Percentiles rank a stretch among this genome's conserved stretches.
phyloP scores from a whole-genome alignment of 2,888 invertebrate species.

The Marronus borbonicus region DNA sequence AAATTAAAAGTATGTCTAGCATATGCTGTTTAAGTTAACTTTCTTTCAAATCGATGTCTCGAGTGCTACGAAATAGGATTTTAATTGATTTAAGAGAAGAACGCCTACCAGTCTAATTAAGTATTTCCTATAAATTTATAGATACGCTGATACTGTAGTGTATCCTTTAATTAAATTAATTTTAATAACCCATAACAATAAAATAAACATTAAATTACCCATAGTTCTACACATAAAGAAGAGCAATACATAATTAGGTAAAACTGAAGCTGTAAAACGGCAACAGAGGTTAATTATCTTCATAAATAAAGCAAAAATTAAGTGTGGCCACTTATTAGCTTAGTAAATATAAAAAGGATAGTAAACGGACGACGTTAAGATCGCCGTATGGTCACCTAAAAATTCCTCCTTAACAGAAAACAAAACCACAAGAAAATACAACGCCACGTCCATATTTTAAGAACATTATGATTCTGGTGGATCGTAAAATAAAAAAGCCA shows the following conservation, averaged over 20 bases:
- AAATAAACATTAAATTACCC: constrained; percentile 5
- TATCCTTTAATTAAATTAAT: constrained; percentile 11
- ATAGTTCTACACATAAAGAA: background rate
- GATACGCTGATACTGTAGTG: background rate
- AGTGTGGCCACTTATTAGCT: constrained; percentile 56
- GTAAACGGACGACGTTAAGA: constrained; percentile 52
- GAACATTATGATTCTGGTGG: constrained; percentile 55
- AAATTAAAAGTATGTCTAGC: no score
- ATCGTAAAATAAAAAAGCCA: constrained; percentile 55
- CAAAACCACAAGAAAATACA: constrained; percentile 50
- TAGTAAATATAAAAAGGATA: constrained; percentile 52
- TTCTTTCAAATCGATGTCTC: no score
- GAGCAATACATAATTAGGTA: background rate
- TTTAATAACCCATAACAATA: constrained; percentile 10
- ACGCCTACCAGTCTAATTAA: background rate
- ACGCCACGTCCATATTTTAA: constrained; percentile 55
- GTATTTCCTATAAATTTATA: no score
- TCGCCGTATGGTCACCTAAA: constrained; percentile 52
- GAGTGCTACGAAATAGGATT: no score
- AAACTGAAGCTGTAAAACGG: constrained; percentile 12
- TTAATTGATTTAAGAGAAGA: background rate
- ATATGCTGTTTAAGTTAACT: no score
- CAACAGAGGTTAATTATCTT: constrained; percentile 29
- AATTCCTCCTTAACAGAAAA: constrained; percentile 48
- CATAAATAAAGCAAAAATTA: constrained; percentile 55